These are phyloP conservation scores for Craseonycteris thonglongyai DNA, from an alignment of 2,113 vertebrate species.

Conservation along the genomic window DNA sequence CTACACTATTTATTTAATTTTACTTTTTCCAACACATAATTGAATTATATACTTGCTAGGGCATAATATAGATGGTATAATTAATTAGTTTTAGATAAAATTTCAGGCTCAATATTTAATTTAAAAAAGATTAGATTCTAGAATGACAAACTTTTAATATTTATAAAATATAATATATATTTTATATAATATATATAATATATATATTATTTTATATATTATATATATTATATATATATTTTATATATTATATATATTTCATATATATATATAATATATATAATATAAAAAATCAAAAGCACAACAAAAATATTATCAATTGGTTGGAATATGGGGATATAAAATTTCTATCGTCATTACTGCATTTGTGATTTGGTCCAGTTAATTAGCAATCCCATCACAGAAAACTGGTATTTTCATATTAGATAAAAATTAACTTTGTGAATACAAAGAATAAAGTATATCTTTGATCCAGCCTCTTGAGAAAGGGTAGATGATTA, in stretches of 20 bases:
- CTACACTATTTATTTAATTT: neutral
- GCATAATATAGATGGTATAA: neutral
- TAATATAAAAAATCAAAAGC: too few relatives aligned
- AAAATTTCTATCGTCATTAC: neutral
- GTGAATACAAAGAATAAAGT: neutral
- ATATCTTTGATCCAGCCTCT: neutral
- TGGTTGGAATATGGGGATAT: neutral
- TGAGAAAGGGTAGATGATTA: neutral
- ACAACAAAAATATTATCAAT: neutral
- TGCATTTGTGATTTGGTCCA: neutral
- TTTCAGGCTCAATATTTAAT: neutral
- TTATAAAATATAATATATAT: too few relatives aligned
- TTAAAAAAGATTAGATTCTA: neutral
- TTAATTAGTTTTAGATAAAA: neutral
- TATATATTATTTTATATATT: too few relatives aligned
- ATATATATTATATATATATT: too few relatives aligned
- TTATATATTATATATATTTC: too few relatives aligned
- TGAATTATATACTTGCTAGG: neutral
- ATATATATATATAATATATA: too few relatives aligned
- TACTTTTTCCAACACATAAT: neutral
- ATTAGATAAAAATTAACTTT: neutral
- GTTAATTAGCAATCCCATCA: neutral
- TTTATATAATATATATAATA: too few relatives aligned
- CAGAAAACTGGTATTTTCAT: neutral
- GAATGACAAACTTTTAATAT: neutral